phyloP scores from a whole-genome alignment of 2,797 vertebrate genomes.

The Lithobates sylvaticus region DNA sequence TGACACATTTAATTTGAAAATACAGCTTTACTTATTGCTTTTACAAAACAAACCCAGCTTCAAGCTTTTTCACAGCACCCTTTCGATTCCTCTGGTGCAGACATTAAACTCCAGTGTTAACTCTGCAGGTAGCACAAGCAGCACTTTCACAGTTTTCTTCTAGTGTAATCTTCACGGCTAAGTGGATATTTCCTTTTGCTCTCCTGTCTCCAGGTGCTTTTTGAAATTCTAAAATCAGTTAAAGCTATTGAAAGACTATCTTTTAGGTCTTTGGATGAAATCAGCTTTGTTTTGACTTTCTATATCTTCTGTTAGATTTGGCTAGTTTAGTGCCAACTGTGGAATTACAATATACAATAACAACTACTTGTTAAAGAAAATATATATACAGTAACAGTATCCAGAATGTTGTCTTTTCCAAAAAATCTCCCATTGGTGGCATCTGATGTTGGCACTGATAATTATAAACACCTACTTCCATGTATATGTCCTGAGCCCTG shows the following conservation, averaged over 20 bases:
- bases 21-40: not conserved
- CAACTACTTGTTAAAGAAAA: too few species aligned
- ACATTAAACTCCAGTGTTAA: constrained; percentile 26
- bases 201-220: constrained; percentile 57
- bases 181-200: constrained; percentile 12
- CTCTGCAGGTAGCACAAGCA: constrained; percentile 15
- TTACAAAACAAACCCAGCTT: not conserved
- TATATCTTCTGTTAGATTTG: constrained; percentile 49
- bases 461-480: too few species aligned
- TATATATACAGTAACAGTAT: not conserved
- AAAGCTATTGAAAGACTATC: constrained; percentile 66
- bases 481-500: too few species aligned
- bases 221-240: constrained; percentile 67
- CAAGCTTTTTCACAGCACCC: constrained; percentile 17
- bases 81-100: constrained; percentile 18
- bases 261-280: constrained; percentile 53
- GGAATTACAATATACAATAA: not conserved
- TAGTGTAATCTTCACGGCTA: constrained; percentile 46
- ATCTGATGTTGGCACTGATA: not conserved
- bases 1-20: not conserved
- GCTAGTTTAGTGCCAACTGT: not conserved
- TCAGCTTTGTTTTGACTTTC: constrained; percentile 59
- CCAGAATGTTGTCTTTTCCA: not conserved
- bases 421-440: too few species aligned
- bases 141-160: constrained; percentile 43